Percentiles rank a stretch among this genome's conserved stretches.
These are phyloP conservation scores for Philotrypesis tridentata DNA, from an alignment of 1,140 invertebrate species.

Conservation along the genomic window DNA sequence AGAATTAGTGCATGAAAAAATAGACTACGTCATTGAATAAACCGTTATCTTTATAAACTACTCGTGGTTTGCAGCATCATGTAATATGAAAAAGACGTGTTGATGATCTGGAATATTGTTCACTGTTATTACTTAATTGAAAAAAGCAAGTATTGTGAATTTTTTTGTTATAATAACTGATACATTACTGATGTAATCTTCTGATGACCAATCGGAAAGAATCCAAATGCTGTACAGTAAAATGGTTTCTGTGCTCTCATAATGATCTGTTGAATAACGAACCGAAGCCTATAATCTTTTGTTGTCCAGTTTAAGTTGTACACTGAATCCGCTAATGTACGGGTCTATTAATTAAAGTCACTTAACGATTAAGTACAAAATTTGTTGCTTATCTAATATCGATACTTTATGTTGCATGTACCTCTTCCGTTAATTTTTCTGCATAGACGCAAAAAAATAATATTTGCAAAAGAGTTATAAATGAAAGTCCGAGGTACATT, in stretches of 20 bases:
- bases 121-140: background rate
- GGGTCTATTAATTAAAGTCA: no score
- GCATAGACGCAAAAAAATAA: background rate
- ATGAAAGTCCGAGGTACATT: background rate
- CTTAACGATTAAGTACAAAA: background rate
- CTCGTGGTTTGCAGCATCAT: background rate
- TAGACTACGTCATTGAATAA: no score
- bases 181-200: background rate
- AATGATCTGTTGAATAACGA: background rate
- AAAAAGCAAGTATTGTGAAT: background rate
- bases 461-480: background rate
- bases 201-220: background rate
- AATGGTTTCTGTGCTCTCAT: background rate
- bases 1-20: no score
- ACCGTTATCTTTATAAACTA: background rate
- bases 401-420: background rate
- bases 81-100: background rate
- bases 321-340: background rate
- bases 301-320: background rate
- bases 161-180: no score
- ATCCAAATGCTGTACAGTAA: slow-evolving; percentile 12
- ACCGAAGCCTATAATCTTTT: background rate
- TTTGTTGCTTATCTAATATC: background rate
- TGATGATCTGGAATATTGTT: background rate
- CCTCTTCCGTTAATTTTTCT: background rate